Percentiles rank a stretch among this genome's conserved stretches.
phyloP scores from a whole-genome alignment of 2,888 invertebrate genomes.

The Anorthoa munda region DNA sequence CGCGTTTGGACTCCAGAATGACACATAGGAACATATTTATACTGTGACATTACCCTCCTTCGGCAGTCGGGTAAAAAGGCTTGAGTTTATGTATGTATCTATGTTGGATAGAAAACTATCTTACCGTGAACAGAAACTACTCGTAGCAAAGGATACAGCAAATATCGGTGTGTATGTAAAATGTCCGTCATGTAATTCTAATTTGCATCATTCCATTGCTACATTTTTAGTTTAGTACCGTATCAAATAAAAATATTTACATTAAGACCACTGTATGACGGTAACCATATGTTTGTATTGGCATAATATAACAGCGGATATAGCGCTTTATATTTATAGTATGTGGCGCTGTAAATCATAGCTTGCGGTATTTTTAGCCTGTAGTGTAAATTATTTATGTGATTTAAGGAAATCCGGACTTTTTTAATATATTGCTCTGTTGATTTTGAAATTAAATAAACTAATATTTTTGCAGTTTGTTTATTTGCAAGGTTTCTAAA shows the following conservation, averaged over 20 bases:
- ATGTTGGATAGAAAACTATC: background rate
- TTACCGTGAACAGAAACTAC: background rate
- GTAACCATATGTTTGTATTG: slow-evolving; percentile 61
- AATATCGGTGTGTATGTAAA: slow-evolving; percentile 2
- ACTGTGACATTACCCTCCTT: too few relatives aligned
- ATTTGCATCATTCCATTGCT: slow-evolving; percentile 25
- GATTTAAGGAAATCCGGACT: slow-evolving; percentile 11
- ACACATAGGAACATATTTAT: too few relatives aligned
- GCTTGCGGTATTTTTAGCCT: slow-evolving; percentile 40
- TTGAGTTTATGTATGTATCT: background rate
- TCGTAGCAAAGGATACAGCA: background rate
- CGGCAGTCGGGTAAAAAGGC: too few relatives aligned
- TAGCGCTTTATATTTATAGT: slow-evolving; percentile 47
- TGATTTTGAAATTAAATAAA: slow-evolving; percentile 13
- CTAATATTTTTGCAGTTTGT: background rate
- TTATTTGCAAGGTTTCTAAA: background rate
- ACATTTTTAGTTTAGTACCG: slow-evolving; percentile 31
- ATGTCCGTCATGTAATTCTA: slow-evolving; percentile 8
- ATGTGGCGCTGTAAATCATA: slow-evolving; percentile 59
- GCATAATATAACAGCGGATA: slow-evolving; percentile 55
- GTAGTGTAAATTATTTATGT: slow-evolving; percentile 49
- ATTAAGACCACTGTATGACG: slow-evolving; percentile 39
- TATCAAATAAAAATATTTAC: slow-evolving; percentile 59
- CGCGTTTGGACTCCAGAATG: too few relatives aligned
- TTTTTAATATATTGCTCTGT: slow-evolving; percentile 13